Percentiles rank a stretch among this genome's conserved stretches.
Evolutionary conservation across 2,113 vertebrate genomes (phyloP).

Genomic region (Labeo catla): DNA sequence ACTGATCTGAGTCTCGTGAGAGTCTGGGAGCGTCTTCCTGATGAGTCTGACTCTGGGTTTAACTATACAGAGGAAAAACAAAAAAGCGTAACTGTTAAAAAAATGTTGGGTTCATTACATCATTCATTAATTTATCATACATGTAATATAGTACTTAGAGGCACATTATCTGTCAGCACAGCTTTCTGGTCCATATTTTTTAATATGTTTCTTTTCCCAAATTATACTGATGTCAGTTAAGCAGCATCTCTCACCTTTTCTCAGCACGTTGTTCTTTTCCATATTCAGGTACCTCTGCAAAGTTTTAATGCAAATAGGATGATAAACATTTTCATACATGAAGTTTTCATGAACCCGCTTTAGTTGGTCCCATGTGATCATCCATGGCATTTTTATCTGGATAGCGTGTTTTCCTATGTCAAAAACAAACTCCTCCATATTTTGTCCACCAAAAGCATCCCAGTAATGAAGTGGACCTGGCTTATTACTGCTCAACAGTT

Average conservation of each 20-base stretch:
- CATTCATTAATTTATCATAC: too few species aligned
- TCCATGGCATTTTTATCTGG: background rate
- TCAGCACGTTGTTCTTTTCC: background rate
- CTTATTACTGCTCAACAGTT: background rate
- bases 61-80: background rate
- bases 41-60: conserved; percentile 38
- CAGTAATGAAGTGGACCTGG: background rate
- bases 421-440: background rate
- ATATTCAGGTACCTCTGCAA: background rate
- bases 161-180: too few species aligned
- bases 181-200: too few species aligned
- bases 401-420: background rate
- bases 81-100: background rate
- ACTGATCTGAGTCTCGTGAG: too few species aligned
- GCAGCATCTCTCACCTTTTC: too few species aligned
- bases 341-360: background rate
- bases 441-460: background rate
- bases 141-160: too few species aligned
- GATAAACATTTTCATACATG: background rate
- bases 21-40: background rate
- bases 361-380: background rate
- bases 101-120: too few species aligned
- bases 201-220: too few species aligned
- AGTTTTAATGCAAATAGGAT: background rate
- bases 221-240: too few species aligned